phyloP scores from a whole-genome alignment of 2,888 invertebrate species.

The Miltochrista miniata region DNA sequence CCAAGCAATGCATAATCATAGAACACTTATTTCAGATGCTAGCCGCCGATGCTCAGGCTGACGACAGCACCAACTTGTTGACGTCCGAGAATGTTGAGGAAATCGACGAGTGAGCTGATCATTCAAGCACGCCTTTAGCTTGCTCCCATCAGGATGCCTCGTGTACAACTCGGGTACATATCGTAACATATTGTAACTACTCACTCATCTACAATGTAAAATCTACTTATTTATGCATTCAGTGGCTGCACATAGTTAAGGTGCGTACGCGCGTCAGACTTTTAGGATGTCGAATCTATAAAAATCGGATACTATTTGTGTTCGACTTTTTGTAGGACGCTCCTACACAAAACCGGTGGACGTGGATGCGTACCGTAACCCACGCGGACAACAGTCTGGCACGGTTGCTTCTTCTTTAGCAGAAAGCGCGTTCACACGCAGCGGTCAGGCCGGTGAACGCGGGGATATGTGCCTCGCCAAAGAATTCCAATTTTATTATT shows the following conservation, averaged over 20 bases:
- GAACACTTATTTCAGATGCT: slow-evolving; percentile 64
- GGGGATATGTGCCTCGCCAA: no score
- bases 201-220: slow-evolving; percentile 20
- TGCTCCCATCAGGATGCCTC: slow-evolving; percentile 55
- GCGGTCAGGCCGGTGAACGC: no score
- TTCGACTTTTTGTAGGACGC: no score
- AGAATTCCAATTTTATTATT: slow-evolving; percentile 10
- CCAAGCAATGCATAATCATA: slow-evolving; percentile 18
- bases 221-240: slow-evolving; percentile 3
- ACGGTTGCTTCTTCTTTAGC: no score
- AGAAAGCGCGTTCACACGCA: no score
- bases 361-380: no score
- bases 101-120: slow-evolving; percentile 62
- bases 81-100: slow-evolving; percentile 78
- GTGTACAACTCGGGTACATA: slow-evolving; percentile 54
- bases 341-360: no score
- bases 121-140: slow-evolving; percentile 50
- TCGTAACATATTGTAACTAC: slow-evolving; percentile 30
- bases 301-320: no score
- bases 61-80: slow-evolving; percentile 77
- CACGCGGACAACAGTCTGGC: no score
- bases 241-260: not conserved
- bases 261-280: no score
- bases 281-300: no score
- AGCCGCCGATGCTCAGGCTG: slow-evolving; percentile 71